Evolutionary conservation across 2,797 vertebrate genomes (phyloP), one percentile per base, ranked within the genome.

Genomic region (Karalla daura): DNA sequence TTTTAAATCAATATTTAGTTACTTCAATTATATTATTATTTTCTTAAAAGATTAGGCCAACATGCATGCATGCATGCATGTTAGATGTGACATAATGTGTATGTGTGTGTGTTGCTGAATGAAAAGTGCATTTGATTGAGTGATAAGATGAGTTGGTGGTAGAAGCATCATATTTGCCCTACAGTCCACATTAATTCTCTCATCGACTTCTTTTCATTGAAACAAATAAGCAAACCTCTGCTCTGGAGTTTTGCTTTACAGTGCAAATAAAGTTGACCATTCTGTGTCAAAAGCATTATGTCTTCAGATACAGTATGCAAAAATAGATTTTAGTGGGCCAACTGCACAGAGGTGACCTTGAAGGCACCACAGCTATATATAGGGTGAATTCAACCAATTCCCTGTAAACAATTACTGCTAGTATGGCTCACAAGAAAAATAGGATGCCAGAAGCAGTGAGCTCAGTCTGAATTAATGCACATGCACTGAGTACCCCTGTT

Each of bases 401-500:
- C 32, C 32, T 55, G 15, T 58, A n/a, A 17, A 20, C 53, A 44
- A 36, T 7, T 28, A 61, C 51, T 14, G 14, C 58, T 46, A 64
- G 25, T 20, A 43, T 23, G 40, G 25, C 3, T 13, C 14, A 18
- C 21, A 23, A n/a, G n/a, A 54, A 61, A 70, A 53, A 61, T 35
- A 52, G 8, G 44, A 17, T 63, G 56, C 63, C 27, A 21, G 24
- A 59, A 43, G 4, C 14, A 13, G 56, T 58, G 59, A 69, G 58
- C 53, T 78, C 63, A 50, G 32, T 62, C 70, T 68, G 24, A 76
- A 73, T 33, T 24, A 44, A 70, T 18, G 20, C 55, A 41, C 32
- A 37, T 44, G 55, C 41, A 27, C 44, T 59, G 60, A 74, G 53
- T 60, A 40, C 74, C 20, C 15, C 56, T 70, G 59, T 84, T 72